Conservation (phyloP, 2,797 vertebrate genomes). For the Hylomyscus alleni region DNA sequence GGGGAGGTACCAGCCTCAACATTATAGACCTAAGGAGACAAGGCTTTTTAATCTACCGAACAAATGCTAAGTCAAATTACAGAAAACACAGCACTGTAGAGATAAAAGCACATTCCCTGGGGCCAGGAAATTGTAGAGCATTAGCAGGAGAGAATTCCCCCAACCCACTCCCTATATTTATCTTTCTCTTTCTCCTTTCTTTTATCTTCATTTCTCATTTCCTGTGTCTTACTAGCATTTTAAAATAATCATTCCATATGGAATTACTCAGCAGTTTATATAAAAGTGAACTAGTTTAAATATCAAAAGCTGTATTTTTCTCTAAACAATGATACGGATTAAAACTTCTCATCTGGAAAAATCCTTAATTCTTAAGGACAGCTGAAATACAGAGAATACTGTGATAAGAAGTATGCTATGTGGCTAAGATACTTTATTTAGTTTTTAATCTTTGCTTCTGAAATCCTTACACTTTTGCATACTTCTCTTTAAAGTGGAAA, state of each 20-base stretch:
- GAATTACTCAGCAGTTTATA: constrained; percentile 55
- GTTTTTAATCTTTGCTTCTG: constrained; percentile 45
- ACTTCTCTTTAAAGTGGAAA: constrained; percentile 48
- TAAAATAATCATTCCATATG: constrained; percentile 62
- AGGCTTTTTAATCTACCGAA: constrained; percentile 75
- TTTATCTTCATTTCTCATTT: constrained; percentile 78
- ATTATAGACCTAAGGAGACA: constrained; percentile 66
- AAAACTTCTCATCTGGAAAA: constrained; percentile 27
- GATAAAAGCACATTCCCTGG: constrained; percentile 81
- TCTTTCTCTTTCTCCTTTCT: constrained; percentile 69
- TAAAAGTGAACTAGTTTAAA: constrained; percentile 45
- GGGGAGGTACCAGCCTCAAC: neutral
- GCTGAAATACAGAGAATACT: constrained; percentile 11
- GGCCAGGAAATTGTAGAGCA: constrained; percentile 78
- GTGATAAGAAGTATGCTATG: neutral
- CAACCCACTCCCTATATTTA: constrained; percentile 63
- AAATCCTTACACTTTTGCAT: constrained; percentile 34
- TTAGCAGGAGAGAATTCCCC: constrained; percentile 71
- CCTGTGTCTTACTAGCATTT: constrained; percentile 70
- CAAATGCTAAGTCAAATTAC: constrained; percentile 79
- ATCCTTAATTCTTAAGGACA: constrained; percentile 21
- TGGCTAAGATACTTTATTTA: constrained; percentile 56
- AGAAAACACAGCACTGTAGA: constrained; percentile 74
- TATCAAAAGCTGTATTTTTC: constrained; percentile 57
- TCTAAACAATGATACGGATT: constrained; percentile 49